Conservation (phyloP, 2,113 vertebrate species). For the Myanophis thanlyinensis region DNA sequence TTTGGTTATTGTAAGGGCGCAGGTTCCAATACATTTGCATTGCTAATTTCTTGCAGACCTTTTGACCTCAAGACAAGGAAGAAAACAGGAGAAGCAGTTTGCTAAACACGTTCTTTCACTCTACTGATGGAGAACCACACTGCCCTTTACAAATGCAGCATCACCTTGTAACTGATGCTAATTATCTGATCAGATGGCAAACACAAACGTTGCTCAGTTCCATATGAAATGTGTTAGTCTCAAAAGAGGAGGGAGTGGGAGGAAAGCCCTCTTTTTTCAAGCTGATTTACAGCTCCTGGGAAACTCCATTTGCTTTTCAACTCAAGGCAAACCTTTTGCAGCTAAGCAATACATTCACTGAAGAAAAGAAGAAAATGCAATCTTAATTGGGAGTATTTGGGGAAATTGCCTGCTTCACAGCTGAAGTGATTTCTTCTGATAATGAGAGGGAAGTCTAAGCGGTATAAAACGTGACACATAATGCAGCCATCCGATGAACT, state of each 20-base stretch:
- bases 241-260: slow-evolving; percentile 18
- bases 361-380: slow-evolving; percentile 1
- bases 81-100: slow-evolving; percentile 31
- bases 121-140: slow-evolving; percentile 28
- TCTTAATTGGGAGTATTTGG: slow-evolving; percentile 28
- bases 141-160: slow-evolving; percentile 48
- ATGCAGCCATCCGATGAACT: slow-evolving; percentile 54
- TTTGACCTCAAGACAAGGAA: slow-evolving; percentile 50
- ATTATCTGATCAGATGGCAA: slow-evolving; percentile 66
- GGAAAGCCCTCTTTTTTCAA: slow-evolving; percentile 48
- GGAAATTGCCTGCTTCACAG: slow-evolving; percentile 31
- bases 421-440: slow-evolving; percentile 43
- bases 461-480: slow-evolving; percentile 1
- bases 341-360: slow-evolving; percentile 37
- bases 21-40: slow-evolving; percentile 60
- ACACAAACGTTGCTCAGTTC: slow-evolving; percentile 51
- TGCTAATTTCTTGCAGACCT: slow-evolving; percentile 52
- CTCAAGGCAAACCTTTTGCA: slow-evolving; percentile 47
- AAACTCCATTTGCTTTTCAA: slow-evolving; percentile 43
- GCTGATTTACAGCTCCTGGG: slow-evolving; percentile 53
- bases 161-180: slow-evolving; percentile 55
- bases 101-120: slow-evolving; percentile 46
- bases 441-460: slow-evolving; percentile 35
- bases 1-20: slow-evolving; percentile 49
- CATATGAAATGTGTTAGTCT: slow-evolving; percentile 58